Base-by-base conservation (phyloP, 1,140 invertebrate species). In the Drosophila ironensis region DNA sequence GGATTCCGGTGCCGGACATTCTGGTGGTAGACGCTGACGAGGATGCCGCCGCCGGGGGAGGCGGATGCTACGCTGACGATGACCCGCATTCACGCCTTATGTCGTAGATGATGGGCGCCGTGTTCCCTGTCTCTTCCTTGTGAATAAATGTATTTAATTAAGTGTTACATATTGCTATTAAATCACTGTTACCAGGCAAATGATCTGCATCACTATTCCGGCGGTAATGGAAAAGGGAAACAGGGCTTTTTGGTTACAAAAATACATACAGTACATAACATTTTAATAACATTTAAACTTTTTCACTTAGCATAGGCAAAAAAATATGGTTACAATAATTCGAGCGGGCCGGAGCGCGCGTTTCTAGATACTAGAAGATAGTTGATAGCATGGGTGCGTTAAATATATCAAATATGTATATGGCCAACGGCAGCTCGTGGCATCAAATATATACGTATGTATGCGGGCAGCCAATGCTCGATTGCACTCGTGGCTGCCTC, bases 341-440 rank as follows among this genome's bases (percentile, higher is more conserved):
- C n/a, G n/a, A n/a, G n/a, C n/a, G n/a, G n/a, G n/a, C n/a, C n/a
- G n/a, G n/a, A n/a, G n/a, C n/a, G n/a, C n/a, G n/a, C n/a, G 27
- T 63, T 78, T 78, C 74, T 78, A 78, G 74, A 78, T 78, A 80
- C 74, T 80, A 78, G 74, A 78, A 78, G 75, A 45, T 50, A 28
- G 27, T 54, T 56, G 53, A 68, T 44, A 16, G 14, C 60, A n/a
- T n/a, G n/a, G n/a, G n/a, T n/a, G n/a, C n/a, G n/a, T n/a, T n/a
- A n/a, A n/a, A n/a, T n/a, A n/a, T n/a, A n/a, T n/a, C n/a, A n/a
- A n/a, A n/a, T n/a, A n/a, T n/a, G n/a, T n/a, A n/a, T n/a, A n/a
- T n/a, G n/a, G n/a, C n/a, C n/a, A n/a, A n/a, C n/a, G n/a, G n/a
- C n/a, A n/a, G n/a, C n/a, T n/a, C n/a, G n/a, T n/a, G n/a, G n/a